phyloP scores from a whole-genome alignment of 2,888 invertebrate species.

The Eilema caniola region DNA sequence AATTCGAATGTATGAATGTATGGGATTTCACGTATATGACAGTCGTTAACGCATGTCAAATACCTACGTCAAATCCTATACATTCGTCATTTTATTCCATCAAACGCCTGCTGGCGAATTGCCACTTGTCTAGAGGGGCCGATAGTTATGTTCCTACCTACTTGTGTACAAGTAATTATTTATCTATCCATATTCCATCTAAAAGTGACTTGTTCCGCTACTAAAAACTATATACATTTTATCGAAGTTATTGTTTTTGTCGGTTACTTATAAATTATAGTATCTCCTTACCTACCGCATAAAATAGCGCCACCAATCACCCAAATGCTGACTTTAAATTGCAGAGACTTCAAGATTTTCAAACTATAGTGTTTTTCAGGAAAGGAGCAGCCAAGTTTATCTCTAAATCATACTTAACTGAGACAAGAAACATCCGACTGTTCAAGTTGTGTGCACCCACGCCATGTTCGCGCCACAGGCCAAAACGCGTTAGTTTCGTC shows the following conservation, averaged over 20 bases:
- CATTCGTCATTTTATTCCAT: no score
- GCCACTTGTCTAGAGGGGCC: no score
- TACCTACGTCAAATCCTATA: no score
- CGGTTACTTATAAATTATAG: background rate
- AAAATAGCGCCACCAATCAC: constrained; percentile 40
- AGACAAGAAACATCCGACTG: constrained; percentile 62
- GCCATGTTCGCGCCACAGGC: constrained; percentile 5
- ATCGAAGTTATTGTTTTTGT: background rate
- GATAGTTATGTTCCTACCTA: no score
- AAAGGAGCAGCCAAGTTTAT: constrained; percentile 66
- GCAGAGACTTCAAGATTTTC: constrained; percentile 49
- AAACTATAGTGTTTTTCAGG: constrained; percentile 63
- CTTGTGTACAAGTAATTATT: no score
- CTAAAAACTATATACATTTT: background rate
- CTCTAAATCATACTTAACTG: constrained; percentile 72
- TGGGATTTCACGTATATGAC: no score
- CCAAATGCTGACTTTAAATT: constrained; percentile 44
- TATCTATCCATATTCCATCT: background rate
- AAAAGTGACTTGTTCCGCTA: no score
- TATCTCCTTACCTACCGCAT: background rate
- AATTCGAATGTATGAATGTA: no score
- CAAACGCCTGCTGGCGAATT: no score
- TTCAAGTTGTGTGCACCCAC: constrained; percentile 30
- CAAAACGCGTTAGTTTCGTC: constrained; percentile 6
- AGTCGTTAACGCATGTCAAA: no score